Percentiles rank a stretch among this genome's conserved stretches.
phyloP scores from a whole-genome alignment of 2,888 invertebrate species.

The Rhimphoctona megacephalus region DNA sequence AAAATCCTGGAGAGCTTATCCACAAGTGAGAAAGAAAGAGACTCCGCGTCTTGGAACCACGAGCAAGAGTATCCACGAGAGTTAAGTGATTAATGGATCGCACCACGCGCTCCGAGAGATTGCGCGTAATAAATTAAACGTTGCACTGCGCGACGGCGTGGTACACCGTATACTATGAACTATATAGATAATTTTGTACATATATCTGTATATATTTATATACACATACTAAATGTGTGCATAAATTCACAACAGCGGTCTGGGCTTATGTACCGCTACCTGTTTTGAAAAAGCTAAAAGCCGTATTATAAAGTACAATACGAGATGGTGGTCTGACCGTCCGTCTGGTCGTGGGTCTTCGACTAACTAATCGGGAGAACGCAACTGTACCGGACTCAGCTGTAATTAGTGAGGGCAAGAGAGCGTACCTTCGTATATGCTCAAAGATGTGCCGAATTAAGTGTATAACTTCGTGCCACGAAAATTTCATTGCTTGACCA shows the following conservation, averaged over 20 bases:
- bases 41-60: slow-evolving; percentile 35
- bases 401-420: slow-evolving; percentile 53
- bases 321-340: slow-evolving; percentile 33
- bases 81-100: slow-evolving; percentile 68
- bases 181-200: slow-evolving; percentile 18
- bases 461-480: slow-evolving; percentile 26
- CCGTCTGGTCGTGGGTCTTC: slow-evolving; percentile 15
- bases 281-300: slow-evolving; percentile 68
- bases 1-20: slow-evolving; percentile 40
- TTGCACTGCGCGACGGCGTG: slow-evolving; percentile 54
- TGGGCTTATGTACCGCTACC: slow-evolving; percentile 65
- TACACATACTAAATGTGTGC: neutral
- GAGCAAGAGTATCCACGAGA: slow-evolving; percentile 57
- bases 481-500: slow-evolving; percentile 53
- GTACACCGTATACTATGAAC: slow-evolving; percentile 27
- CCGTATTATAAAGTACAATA: slow-evolving; percentile 54
- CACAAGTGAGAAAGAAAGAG: neutral
- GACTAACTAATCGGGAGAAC: slow-evolving; percentile 17
- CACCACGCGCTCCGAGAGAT: slow-evolving; percentile 67
- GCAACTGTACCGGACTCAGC: slow-evolving; percentile 58
- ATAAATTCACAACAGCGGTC: slow-evolving; percentile 9
- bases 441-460: slow-evolving; percentile 53
- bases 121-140: slow-evolving; percentile 69
- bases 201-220: slow-evolving; percentile 11
- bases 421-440: slow-evolving; percentile 1